phyloP scores from a whole-genome alignment of 2,888 invertebrate genomes.

The Hydraecia micacea region DNA sequence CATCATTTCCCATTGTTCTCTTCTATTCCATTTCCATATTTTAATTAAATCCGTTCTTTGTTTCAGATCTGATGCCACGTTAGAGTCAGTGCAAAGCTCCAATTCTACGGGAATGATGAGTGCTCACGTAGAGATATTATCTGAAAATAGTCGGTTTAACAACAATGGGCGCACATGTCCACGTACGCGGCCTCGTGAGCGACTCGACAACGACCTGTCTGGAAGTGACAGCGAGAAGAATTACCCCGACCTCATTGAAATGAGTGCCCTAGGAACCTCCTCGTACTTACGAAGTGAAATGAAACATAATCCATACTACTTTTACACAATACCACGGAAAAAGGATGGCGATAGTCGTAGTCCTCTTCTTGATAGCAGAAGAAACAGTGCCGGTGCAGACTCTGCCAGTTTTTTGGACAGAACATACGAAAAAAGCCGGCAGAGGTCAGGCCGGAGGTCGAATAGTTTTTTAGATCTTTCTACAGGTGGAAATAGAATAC shows the following conservation, averaged over 20 bases:
- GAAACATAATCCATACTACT: constrained; percentile 87
- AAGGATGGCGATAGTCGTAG: constrained; percentile 93
- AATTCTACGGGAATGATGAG: constrained; percentile 87
- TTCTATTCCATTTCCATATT: constrained; percentile 38
- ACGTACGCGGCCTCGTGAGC: constrained; percentile 81
- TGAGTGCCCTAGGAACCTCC: constrained; percentile 85
- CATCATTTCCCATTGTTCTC: constrained; percentile 11
- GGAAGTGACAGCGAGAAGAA: constrained; percentile 89
- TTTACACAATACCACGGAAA: constrained; percentile 92
- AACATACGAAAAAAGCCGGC: constrained; percentile 80
- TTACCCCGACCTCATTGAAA: constrained; percentile 90
- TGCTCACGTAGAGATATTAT: constrained; percentile 81
- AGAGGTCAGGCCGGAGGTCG: constrained; percentile 89
- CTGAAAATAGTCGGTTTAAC: constrained; percentile 84
- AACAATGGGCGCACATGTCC: constrained; percentile 84
- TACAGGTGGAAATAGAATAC: constrained; percentile 84
- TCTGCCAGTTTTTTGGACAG: constrained; percentile 87
- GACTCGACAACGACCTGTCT: constrained; percentile 87
- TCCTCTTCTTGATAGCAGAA: constrained; percentile 93
- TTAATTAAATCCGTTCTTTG: constrained; percentile 60
- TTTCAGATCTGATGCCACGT: constrained; percentile 84
- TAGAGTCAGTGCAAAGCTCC: constrained; percentile 90
- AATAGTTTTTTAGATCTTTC: constrained; percentile 93
- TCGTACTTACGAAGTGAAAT: constrained; percentile 83
- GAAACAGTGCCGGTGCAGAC: constrained; percentile 93